These are phyloP conservation scores for Amazona guildingii DNA, from an alignment of 2,113 vertebrate species.

Conservation along the genomic window DNA sequence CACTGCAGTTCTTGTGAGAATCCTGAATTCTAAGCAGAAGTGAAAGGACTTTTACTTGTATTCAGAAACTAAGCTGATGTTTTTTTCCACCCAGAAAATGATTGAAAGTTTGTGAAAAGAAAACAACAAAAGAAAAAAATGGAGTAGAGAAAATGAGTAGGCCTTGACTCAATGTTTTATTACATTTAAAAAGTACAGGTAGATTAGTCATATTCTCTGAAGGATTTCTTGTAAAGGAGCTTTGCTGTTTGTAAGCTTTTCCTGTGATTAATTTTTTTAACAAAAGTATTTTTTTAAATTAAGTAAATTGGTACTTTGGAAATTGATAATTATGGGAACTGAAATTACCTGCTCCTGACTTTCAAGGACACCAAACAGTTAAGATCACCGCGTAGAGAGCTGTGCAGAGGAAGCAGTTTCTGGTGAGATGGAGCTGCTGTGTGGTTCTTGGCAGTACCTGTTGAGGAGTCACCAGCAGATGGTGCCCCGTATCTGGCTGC, in stretches of 20 bases:
- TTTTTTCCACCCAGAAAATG: conserved; percentile 72
- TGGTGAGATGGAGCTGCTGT: background rate
- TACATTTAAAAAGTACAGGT: conserved; percentile 58
- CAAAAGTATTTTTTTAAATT: background rate
- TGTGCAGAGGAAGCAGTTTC: background rate
- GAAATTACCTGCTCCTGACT: background rate
- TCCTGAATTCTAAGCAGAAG: conserved; percentile 60
- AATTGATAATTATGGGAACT: background rate
- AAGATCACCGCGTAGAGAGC: background rate
- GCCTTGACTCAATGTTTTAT: conserved; percentile 64
- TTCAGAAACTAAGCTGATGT: conserved; percentile 29
- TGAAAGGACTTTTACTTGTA: conserved; percentile 60
- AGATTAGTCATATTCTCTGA: conserved; percentile 72
- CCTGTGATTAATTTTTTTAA: background rate
- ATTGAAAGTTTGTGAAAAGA: conserved; percentile 61
- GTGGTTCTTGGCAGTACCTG: background rate
- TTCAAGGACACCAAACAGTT: background rate
- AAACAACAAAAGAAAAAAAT: conserved; percentile 58
- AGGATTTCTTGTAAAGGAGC: conserved; percentile 71
- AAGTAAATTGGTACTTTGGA: background rate
- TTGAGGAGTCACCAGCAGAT: conserved; percentile 5
- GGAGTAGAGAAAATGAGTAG: conserved; percentile 70
- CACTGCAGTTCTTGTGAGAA: conserved; percentile 8
- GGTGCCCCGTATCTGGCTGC: background rate
- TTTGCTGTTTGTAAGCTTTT: conserved; percentile 41